Percentiles rank a stretch among this genome's conserved stretches.
Conservation (phyloP, 1,140 invertebrate genomes). For the Pseudomyrmex concolor region DNA sequence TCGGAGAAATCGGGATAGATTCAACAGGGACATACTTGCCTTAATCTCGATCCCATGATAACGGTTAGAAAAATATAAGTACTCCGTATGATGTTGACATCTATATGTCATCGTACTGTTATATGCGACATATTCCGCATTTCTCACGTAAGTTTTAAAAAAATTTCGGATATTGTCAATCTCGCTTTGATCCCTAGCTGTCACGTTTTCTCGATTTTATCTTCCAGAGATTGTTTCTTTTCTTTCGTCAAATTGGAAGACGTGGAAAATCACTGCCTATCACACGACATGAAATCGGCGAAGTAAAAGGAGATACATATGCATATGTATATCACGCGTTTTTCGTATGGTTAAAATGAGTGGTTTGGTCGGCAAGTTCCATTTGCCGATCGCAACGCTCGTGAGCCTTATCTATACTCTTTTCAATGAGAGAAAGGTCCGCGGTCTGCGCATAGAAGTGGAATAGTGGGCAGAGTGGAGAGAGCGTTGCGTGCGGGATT, state of each 20-base stretch:
- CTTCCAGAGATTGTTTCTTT: background rate
- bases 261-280: background rate
- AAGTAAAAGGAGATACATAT: background rate
- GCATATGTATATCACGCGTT: background rate
- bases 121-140: constrained; percentile 60
- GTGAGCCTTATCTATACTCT: too few relatives aligned
- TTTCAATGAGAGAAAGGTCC: too few relatives aligned
- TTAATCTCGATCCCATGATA: constrained; percentile 84
- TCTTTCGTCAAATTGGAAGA: background rate
- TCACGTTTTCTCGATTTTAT: background rate
- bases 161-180: constrained; percentile 9
- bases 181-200: background rate
- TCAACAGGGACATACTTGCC: constrained; percentile 69
- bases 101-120: constrained; percentile 74
- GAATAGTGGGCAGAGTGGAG: too few relatives aligned
- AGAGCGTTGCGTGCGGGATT: too few relatives aligned
- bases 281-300: background rate
- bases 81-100: constrained; percentile 59
- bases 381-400: too few relatives aligned
- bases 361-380: too few relatives aligned
- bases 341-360: background rate
- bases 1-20: background rate
- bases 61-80: constrained; percentile 72
- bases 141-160: constrained; percentile 55
- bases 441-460: too few relatives aligned